Conservation (phyloP, 2,888 invertebrate species). For the Tethea ocularis region DNA sequence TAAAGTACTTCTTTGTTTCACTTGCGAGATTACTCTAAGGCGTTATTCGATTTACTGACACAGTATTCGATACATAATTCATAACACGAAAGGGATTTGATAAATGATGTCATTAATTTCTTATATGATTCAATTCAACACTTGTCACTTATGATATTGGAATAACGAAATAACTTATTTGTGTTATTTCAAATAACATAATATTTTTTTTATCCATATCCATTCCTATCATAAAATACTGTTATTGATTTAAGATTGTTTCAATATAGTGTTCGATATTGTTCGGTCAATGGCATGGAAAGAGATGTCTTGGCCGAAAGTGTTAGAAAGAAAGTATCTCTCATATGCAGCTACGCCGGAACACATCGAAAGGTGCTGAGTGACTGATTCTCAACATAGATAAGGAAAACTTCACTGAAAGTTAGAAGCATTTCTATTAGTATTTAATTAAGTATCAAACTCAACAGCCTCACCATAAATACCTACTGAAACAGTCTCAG, state of each 20-base stretch:
- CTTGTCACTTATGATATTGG: neutral
- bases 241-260: too few species aligned
- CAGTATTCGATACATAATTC: slow-evolving; percentile 1
- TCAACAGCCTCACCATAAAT: neutral
- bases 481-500: neutral
- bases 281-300: too few species aligned
- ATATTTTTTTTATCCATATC: too few species aligned
- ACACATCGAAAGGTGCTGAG: too few species aligned
- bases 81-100: neutral
- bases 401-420: neutral
- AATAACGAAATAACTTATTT: neutral
- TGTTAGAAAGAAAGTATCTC: too few species aligned
- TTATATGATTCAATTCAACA: neutral
- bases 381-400: too few species aligned
- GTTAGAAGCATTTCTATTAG: neutral
- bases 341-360: too few species aligned
- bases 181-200: too few species aligned
- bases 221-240: too few species aligned
- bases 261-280: too few species aligned
- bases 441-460: too few species aligned
- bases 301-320: too few species aligned
- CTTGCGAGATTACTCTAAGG: neutral
- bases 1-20: neutral
- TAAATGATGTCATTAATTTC: neutral
- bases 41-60: neutral